Conservation (phyloP, 2,888 invertebrate species). For the Taphrorychus bicolor region DNA sequence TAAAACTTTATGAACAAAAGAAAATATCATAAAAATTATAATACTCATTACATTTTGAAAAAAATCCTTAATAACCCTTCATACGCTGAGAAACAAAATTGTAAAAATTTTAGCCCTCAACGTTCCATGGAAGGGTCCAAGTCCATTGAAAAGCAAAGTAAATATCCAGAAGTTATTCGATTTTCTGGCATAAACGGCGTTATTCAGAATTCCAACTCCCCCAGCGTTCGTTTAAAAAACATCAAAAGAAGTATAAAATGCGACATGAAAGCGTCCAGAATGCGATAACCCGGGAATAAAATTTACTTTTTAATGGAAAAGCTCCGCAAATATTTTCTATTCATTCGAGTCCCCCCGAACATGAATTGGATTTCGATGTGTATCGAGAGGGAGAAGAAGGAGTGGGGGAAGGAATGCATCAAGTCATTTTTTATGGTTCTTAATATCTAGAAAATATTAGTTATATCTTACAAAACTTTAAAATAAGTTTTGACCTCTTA, state of each 20-base stretch:
- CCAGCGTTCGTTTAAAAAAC: conserved; percentile 49
- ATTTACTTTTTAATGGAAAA: conserved; percentile 43
- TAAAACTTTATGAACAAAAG: too few relatives aligned
- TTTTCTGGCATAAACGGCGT: conserved; percentile 57
- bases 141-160: conserved; percentile 46
- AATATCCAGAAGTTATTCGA: conserved; percentile 60
- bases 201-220: conserved; percentile 50
- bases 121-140: background rate
- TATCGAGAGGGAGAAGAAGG: too few relatives aligned
- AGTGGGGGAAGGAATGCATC: background rate
- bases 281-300: conserved; percentile 40
- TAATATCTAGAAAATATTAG: too few relatives aligned
- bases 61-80: too few relatives aligned
- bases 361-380: too few relatives aligned
- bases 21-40: too few relatives aligned
- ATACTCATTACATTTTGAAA: too few relatives aligned
- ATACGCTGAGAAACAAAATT: too few relatives aligned
- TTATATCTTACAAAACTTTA: too few relatives aligned
- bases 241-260: conserved; percentile 48
- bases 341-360: conserved; percentile 25
- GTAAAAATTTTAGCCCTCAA: conserved; percentile 8
- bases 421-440: background rate
- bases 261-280: conserved; percentile 30
- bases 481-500: too few relatives aligned
- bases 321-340: conserved; percentile 43